Base-by-base conservation (phyloP, 2,888 invertebrate species). In the Hirtodrosophila trivittata region DNA sequence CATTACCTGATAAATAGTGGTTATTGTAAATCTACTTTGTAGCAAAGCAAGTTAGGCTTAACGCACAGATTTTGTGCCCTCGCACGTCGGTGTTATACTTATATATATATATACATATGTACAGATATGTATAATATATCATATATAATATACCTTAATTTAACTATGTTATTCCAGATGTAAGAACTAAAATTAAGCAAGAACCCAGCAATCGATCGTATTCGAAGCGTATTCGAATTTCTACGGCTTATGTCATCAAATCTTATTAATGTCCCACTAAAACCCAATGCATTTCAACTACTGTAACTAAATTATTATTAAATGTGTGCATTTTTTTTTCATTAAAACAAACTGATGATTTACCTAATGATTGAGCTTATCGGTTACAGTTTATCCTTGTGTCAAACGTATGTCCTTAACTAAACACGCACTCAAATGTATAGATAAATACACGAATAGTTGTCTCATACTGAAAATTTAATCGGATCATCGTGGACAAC, bases 271-370 rank as follows among this genome's bases (percentile, higher is more conserved):
- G 26, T 49, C 25, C 47, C 35, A 47, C 67, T 28, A 25, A 55
- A 71, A 47, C 26, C 37, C 35, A 56, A n/a, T 52, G 51, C 66
- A 62, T 66, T 70, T 70, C 18, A 52, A 66, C 18, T 30, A 60
- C 25, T 25, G 21, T 42, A 43, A 66, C 43, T 71, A 71, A 71
- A 62, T 66, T 32, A 70, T 56, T 30, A 65, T 70, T 69, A 73
- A 73, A 71, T 64, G 54, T 68, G 55, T 64, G 43, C 55, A 71
- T 51, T 64, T 56, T 59, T 55, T 32, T 16, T 28, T 28, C 28
- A 28, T 42, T 18, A 42, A 25, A 18, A 30, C 4, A 25, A 28
- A 18, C 7, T 4, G 28, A 35, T 8, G 18, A n/a, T n/a, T n/a
- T n/a, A n/a, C n/a, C n/a, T n/a, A n/a, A n/a, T 21, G 18, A 21